Evolutionary conservation across 2,797 vertebrate genomes (phyloP), one percentile per base, ranked within the genome.

Genomic region (Adrianichthys oophorus): DNA sequence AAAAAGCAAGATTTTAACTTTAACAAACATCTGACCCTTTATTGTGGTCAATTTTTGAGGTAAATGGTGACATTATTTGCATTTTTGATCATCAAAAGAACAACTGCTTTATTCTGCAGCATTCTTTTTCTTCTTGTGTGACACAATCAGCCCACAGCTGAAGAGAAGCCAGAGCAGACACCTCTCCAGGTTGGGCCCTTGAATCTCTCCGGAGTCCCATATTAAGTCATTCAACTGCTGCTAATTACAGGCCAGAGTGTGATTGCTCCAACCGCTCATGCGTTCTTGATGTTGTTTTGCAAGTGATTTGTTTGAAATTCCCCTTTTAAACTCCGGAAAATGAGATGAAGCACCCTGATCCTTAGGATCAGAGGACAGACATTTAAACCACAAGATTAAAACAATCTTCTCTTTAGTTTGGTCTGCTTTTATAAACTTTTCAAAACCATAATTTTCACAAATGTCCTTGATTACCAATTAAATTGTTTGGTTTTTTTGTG

Each of bases 191-290:
- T 85, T 69, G 72, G 74, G 53, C 61, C 70, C 61, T 65, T 52
- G 41, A 68, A 55, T 64, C 68, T 63, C 70, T 72, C 54, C 56
- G 4, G 42, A 56, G 45, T 63, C 68, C 40, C 56, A 32, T 37
- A 72, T 60, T 68, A 58, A 73, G 21, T 64, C 70, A 79, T 59
- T 80, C 68, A 75, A 24, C 72, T 70, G 65, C 49, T 13, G 19
- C 68, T 91, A 90, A 91, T 90, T 88, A 87, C 65, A 85, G 67
- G 66, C 70, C 61, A 49, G 59, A 29, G 26, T 29, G 26, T 29
- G 65, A 72, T 66, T 45, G 59, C 19, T 76, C 65, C 13, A 6
- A 59, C 44, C 7, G 26, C 26, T 29, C 26, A 29, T 6, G 56
- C 59, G 10, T 67, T 76, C 49, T 17, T 51, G 17, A 54, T 55